Base-by-base conservation (phyloP, 2,888 invertebrate genomes). In the Cryptocephalus primarius region DNA sequence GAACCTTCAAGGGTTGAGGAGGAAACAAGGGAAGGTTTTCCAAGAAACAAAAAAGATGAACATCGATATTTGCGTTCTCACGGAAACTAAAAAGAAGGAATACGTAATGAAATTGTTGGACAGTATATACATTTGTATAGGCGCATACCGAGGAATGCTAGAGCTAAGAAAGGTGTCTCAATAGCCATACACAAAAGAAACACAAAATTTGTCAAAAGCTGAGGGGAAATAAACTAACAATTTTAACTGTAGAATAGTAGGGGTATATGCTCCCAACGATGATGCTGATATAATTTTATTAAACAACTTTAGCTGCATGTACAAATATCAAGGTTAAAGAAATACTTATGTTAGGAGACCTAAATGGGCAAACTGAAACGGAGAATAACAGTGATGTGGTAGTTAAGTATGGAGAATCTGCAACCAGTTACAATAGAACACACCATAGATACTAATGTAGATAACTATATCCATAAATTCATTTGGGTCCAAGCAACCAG, bases 401-500 rank as follows among this genome's bases (percentile, higher is more conserved):
- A 36, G 36, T 2, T 4, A 36, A 36, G 12, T 36, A 36, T 12
- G n/a, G 36, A 11, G 36, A 36, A 36, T 6, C 36, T 12, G 36
- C 12, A n/a, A 32, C 22, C 4, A 46, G 40, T 14, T 6, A 48
- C 32, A 48, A 45, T 33, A 34, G 41, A n/a, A n/a, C n/a, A 22
- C 6, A 6, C 22, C 6, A 4, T 22, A 22, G 22, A 22, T 4
- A 22, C 6, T 22, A 4, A 4, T 22, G 22, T 22, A 22, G 22
- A 48, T 32, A n/a, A 4, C 13, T 10, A 31, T 6, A 48, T 48
- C 8, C 45, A 45, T 14, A 45, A 32, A 13, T 45, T 42, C 22
- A 48, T 45, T 10, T 48, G 48, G 45, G 32, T 39, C 6, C 45
- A 45, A 39, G 22, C 40, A 3, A 31, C 33, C 3, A 32, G 42